Evolutionary conservation across 2,797 vertebrate species (phyloP), one percentile per base, ranked within the genome.

Genomic region (Artibeus jamaicensis): DNA sequence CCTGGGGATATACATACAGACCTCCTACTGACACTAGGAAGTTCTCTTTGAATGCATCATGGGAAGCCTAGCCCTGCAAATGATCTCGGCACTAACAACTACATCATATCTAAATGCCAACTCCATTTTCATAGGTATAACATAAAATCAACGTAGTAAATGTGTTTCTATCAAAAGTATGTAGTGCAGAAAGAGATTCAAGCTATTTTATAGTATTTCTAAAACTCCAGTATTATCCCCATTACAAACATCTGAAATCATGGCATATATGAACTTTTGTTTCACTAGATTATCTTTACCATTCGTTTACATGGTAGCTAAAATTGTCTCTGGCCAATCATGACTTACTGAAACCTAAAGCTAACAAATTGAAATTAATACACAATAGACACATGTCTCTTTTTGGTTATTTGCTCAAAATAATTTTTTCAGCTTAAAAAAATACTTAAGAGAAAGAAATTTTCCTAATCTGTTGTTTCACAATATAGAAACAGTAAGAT

Each of bases 311-410:
- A 97, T 81, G 90, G 84, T 68, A 96, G 68, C 93, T 94, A 95
- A 88, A 97, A 86, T 95, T 68, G 94, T 85, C 95, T 95, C 84
- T 78, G 97, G 94, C 97, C 98, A 95, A 97, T 98, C 44, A 62
- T 68, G 85, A 98, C 55, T 96, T 94, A 98, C 96, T 96, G 97
- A 97, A 99, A 98, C 97, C 98, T 98, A 98, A 97, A 97, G 98
- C 98, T 98, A 98, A 98, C 96, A 98, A 99, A 98, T 98, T 96
- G 97, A 98, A 97, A 97, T 97, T 86, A 97, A 98, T 87, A 94
- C 89, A 97, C 96, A 83, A 34, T 83, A 96, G 95, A 92, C 84
- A 95, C 81, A 93, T 93, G 97, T 97, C 96, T 95, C 93, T 95
- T 98, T 97, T 97, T 98, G 95, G 73, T 97, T 91, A 85, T 88